A percentile compares a stretch with the other conserved stretches of the same genome.
These are phyloP conservation scores for Dasypolia templi DNA, from an alignment of 2,888 invertebrate genomes.

Conservation along the genomic window DNA sequence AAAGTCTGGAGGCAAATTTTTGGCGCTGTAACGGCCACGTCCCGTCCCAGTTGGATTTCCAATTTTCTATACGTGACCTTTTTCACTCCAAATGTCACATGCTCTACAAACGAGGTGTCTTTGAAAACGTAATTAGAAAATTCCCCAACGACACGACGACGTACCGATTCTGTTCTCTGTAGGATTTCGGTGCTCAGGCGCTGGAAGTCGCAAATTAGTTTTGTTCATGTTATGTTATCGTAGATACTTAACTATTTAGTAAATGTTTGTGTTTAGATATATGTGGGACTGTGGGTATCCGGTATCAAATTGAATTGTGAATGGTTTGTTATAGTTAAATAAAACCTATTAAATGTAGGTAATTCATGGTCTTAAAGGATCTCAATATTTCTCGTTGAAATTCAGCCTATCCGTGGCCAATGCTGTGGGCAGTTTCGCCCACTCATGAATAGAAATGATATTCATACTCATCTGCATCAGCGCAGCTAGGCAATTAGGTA, in stretches of 20 bases:
- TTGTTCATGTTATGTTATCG: constrained; percentile 72
- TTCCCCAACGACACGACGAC: constrained; percentile 88
- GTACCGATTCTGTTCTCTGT: constrained; percentile 77
- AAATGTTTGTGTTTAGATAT: background rate
- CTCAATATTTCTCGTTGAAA: background rate
- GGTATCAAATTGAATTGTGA: background rate
- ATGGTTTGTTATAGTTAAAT: background rate
- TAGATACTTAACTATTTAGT: constrained; percentile 13
- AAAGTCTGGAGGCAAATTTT: constrained; percentile 82
- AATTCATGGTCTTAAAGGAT: no score
- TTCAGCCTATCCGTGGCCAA: no score
- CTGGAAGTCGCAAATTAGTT: constrained; percentile 85
- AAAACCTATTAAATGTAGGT: background rate
- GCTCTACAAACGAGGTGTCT: constrained; percentile 89
- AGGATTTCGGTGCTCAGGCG: constrained; percentile 77
- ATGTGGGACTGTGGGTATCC: background rate
- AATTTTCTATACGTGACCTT: constrained; percentile 89
- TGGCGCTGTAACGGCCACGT: constrained; percentile 58
- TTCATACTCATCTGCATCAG: background rate
- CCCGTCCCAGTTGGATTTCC: constrained; percentile 75
- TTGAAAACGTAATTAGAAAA: constrained; percentile 91
- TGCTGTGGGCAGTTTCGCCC: no score
- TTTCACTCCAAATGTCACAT: constrained; percentile 87
- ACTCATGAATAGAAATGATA: background rate
- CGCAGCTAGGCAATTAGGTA: background rate